Base-by-base conservation (phyloP, 1,140 invertebrate species). In the Drosophila hydei region DNA sequence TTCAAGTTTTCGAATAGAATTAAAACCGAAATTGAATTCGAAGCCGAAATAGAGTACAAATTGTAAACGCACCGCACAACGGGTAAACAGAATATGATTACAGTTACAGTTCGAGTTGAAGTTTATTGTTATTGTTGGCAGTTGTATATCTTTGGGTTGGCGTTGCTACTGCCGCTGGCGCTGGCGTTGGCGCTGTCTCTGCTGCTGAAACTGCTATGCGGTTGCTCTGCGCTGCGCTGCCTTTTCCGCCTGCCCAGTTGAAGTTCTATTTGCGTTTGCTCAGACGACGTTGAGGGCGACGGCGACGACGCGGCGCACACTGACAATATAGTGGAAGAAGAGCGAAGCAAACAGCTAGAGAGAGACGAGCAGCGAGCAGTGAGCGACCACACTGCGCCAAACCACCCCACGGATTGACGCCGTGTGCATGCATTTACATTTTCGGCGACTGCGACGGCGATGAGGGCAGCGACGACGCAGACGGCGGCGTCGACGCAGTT, bases 201-300 rank as follows among this genome's bases (percentile, higher is more conserved):
- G 12, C 18, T 60, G 42, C 43, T 45, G 25, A 38, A n/a, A 38
- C 56, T 43, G 42, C 51, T 52, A 14, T 71, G 51, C 54, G 58
- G 27, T 61, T 45, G 59, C 27, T 36, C 18, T 54, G 67, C 52
- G 36, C 33, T 72, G 43, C 54, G 30, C 30, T 33, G 30, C 68
- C 64, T 79, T 80, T 80, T 70, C 63, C 60, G 60, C 54, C 43
- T 75, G 60, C 65, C 61, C 72, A 42, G 72, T 60, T 25, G 50
- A 71, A 75, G 83, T 87, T 88, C 83, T 87, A 88, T 87, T 87
- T 88, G 83, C 83, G 83, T 88, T 87, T 87, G 81, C 80, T 69
- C 81, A 85, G 80, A 84, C 67, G 60, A 78, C 65, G 30, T 30
- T 30, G 27, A 30, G 27, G 27, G 27, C 27, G 79, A 84, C 67